Conservation (phyloP, 2,113 vertebrate genomes). For the Pimephales promelas region DNA sequence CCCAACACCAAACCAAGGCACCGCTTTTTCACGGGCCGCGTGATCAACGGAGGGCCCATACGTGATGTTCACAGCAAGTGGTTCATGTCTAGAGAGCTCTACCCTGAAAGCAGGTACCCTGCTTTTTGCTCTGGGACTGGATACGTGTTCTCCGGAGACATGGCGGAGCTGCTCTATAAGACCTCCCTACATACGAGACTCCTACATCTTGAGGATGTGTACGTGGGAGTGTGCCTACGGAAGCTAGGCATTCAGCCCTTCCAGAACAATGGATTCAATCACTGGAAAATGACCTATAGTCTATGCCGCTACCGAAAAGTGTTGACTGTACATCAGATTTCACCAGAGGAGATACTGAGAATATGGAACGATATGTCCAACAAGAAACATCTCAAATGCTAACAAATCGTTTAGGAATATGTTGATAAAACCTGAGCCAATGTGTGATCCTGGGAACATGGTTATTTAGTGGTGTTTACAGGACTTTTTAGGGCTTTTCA, state of each 20-base stretch:
- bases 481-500: not conserved
- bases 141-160: constrained; percentile 95
- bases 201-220: constrained; percentile 96
- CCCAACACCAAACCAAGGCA: constrained; percentile 92
- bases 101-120: constrained; percentile 96
- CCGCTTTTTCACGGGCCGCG: constrained; percentile 95
- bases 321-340: constrained; percentile 97
- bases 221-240: constrained; percentile 93
- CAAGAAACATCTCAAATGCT: constrained; percentile 98
- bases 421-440: not conserved
- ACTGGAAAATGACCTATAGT: constrained; percentile 99
- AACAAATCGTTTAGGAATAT: constrained; percentile 54
- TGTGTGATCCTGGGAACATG: not conserved
- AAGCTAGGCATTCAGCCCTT: constrained; percentile 96
- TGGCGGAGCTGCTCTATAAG: constrained; percentile 96
- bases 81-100: constrained; percentile 97
- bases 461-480: not conserved
- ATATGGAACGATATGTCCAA: constrained; percentile 99
- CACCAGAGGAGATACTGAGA: constrained; percentile 97
- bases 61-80: constrained; percentile 96
- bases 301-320: constrained; percentile 94
- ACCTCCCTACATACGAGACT: constrained; percentile 95
- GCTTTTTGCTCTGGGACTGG: constrained; percentile 98
- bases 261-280: constrained; percentile 99
- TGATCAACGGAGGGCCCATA: constrained; percentile 97